Evolutionary conservation across 2,797 vertebrate species (phyloP).

Genomic region (Rhinoraja longicauda): DNA sequence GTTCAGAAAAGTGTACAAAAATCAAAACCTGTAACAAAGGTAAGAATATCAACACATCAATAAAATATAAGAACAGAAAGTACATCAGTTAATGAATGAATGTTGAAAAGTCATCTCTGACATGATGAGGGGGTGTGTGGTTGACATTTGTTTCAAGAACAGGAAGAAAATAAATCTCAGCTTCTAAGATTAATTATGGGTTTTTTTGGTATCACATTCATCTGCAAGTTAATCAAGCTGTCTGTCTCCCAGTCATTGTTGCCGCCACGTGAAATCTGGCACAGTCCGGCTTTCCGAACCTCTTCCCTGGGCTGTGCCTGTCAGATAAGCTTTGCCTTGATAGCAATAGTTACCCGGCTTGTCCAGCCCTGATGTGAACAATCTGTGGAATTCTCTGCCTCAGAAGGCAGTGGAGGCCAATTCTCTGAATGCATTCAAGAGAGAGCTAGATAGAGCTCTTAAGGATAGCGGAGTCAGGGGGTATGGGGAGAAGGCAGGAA

Average conservation of each 20-base stretch:
- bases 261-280: neutral
- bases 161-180: neutral
- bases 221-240: conserved; percentile 26
- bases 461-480: no score
- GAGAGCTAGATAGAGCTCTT: no score
- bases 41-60: neutral
- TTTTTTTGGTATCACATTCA: neutral
- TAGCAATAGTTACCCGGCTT: neutral
- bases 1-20: neutral
- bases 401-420: no score
- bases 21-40: neutral
- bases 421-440: no score
- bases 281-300: neutral
- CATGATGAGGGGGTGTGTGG: neutral
- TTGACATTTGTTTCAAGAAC: neutral
- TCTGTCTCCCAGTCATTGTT: neutral
- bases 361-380: conserved; percentile 1
- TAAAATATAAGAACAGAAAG: neutral
- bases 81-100: neutral
- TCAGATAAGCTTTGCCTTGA: conserved; percentile 8
- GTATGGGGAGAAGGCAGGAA: no score
- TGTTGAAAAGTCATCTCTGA: neutral
- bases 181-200: neutral
- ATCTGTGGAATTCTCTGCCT: no score
- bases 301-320: neutral